Evolutionary conservation across 2,888 invertebrate species (phyloP).

Genomic region (Elgonia sp.): DNA sequence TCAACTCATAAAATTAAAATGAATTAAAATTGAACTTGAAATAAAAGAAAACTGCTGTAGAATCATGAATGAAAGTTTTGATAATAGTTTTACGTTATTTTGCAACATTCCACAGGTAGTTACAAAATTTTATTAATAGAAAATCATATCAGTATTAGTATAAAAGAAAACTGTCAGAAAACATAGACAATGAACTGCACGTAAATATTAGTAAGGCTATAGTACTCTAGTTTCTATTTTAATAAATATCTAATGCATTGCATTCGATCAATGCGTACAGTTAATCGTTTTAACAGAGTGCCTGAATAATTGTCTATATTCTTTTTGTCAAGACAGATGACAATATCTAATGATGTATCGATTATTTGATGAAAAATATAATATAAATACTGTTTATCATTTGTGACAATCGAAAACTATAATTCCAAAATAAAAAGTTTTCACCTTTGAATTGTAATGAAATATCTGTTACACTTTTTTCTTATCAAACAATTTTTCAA

Average conservation of each 20-base stretch:
- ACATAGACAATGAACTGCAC: constrained; percentile 16
- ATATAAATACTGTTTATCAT: too few species aligned
- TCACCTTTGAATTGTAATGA: background rate
- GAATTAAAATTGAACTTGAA: too few species aligned
- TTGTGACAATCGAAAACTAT: background rate
- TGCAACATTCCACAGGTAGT: constrained; percentile 54
- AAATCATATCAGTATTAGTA: background rate
- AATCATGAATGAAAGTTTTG: constrained; percentile 10
- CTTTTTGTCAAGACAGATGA: background rate
- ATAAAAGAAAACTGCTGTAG: background rate
- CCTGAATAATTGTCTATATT: constrained; percentile 29
- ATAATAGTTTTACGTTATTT: constrained; percentile 12
- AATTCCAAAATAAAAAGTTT: background rate
- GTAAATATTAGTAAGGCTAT: constrained; percentile 27
- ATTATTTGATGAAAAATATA: too few species aligned
- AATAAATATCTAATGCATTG: constrained; percentile 39
- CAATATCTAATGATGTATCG: background rate
- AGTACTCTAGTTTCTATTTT: constrained; percentile 37
- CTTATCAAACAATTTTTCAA: background rate
- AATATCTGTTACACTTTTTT: background rate
- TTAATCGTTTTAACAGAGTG: constrained; percentile 19
- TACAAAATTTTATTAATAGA: constrained; percentile 7
- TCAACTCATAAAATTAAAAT: too few species aligned
- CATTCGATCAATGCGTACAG: constrained; percentile 19
- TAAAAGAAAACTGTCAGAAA: background rate